Evolutionary conservation across 2,113 vertebrate genomes (phyloP), one percentile per base, ranked within the genome.

Genomic region (Aythya baeri): DNA sequence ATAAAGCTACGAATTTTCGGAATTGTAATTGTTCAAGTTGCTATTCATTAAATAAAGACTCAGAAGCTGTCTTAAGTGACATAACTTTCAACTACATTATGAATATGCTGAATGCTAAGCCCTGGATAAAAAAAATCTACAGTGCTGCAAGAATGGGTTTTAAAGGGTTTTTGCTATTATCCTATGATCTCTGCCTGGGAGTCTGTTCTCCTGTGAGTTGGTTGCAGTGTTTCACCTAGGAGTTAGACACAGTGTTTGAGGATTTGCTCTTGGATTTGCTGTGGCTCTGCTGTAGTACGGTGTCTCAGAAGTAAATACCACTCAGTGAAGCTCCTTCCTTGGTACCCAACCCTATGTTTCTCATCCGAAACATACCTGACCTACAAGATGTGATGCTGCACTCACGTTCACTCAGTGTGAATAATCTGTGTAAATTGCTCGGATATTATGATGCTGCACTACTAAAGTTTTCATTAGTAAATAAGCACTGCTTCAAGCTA

Each of bases 401-500:
- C 79, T 91, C 31, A 4, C 11, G 12, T 77, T 86, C 61, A 7
- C 31, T 52, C 16, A 2, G 70, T 81, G 94, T 90, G 80, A 83
- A 73, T 92, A 91, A 93, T 94, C 83, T 63, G 70, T 79, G 81
- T 43, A 84, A 96, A 79, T 84, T 65, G 67, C 88, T 92, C 58
- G 41, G 77, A 72, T 86, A 61, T 7, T 9, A 38, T 0, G 1
- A 11, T 84, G 70, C 76, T 87, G 83, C 83, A 65, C 70, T 81
- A 38, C 77, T 81, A 4, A 91, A 87, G 93, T 84, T 94, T 95
- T 89, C 92, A 85, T 93, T 96, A 86, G 86, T 79, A 95, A 90
- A 67, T 82, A 92, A 89, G 49, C 77, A 34, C 84, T 82, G 90
- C 93, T 84, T 44, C 78, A 57, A 92, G 96, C 81, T 96, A 44